Conservation (phyloP, 2,113 vertebrate species). For the Meriones unguiculatus region DNA sequence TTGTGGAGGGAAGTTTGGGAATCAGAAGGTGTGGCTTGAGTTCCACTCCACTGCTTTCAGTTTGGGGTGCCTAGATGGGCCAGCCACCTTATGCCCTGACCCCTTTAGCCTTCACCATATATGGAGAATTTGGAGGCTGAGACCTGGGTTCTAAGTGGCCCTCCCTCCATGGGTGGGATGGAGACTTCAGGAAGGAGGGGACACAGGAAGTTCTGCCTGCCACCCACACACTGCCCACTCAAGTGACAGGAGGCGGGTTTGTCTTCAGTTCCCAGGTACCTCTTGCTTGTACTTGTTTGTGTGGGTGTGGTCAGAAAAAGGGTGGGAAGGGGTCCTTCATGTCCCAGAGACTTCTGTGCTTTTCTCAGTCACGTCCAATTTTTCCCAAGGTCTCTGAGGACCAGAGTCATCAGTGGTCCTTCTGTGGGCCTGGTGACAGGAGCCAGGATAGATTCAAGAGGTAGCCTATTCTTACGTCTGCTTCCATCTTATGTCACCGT, state of each 20-base stretch:
- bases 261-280: neutral
- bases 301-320: neutral
- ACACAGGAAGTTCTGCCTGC: rapidly evolving
- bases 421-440: neutral
- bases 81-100: neutral
- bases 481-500: neutral
- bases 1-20: too few relatives aligned
- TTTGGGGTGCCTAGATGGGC: neutral
- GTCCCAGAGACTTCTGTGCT: neutral
- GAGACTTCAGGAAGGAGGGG: neutral
- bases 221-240: neutral
- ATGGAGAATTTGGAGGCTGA: neutral
- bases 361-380: too few relatives aligned
- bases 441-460: neutral
- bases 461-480: neutral
- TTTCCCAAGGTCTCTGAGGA: neutral
- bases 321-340: neutral
- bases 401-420: neutral
- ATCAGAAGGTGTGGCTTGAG: neutral
- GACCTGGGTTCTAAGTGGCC: neutral
- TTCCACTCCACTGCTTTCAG: neutral
- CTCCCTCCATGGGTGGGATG: neutral
- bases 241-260: rapidly evolving
- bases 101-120: neutral
- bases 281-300: neutral